Evolutionary conservation across 2,888 invertebrate genomes (phyloP), one percentile per base, ranked within the genome.

Genomic region (Hetaerina titia): DNA sequence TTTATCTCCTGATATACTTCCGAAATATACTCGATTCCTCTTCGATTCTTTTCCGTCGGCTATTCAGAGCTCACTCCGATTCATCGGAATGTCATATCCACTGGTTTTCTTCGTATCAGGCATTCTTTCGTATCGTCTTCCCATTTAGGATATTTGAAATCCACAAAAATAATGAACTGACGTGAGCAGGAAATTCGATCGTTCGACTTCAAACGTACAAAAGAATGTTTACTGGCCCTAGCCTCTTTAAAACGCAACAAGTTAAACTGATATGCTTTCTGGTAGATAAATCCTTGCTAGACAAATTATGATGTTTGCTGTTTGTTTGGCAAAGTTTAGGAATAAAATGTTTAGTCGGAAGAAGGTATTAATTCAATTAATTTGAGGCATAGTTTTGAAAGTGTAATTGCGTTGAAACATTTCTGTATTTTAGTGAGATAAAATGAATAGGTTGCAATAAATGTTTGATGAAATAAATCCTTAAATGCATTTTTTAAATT

Each of bases 71-170:
- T 92, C 56, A 22, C 56, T n/a, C 69, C 69, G 19, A 74, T 92
- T 92, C 92, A 69, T 56, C 92, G 69, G 90, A 22, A 92, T 74
- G 92, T 92, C 92, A 92, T 25, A 64, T 31, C 45, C 92, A 69
- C 45, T 69, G 56, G 31, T 92, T 92, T 69, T 25, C 22, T 22
- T 56, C 92, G 69, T 31, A 81, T 1, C 15, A 15, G 81, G 6
- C 81, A 31, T 31, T 22, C 25, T 81, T 31, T 22, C 81, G 31
- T 31, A 31, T 81, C 81, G 13, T 81, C 81, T n/a, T 81, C 81
- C 31, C 31, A 31, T 31, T 13, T 31, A n/a, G 7, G 81, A 31
- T 31, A 81, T 81, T 31, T 31, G 81, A 31, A 22, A 13, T 81
- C 31, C 31, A 11, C 9, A 13, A 25, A 31, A 81, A 15, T 81